Evolutionary conservation across 1,140 invertebrate genomes (phyloP), one percentile per base, ranked within the genome.

Genomic region (Cherax destructor): DNA sequence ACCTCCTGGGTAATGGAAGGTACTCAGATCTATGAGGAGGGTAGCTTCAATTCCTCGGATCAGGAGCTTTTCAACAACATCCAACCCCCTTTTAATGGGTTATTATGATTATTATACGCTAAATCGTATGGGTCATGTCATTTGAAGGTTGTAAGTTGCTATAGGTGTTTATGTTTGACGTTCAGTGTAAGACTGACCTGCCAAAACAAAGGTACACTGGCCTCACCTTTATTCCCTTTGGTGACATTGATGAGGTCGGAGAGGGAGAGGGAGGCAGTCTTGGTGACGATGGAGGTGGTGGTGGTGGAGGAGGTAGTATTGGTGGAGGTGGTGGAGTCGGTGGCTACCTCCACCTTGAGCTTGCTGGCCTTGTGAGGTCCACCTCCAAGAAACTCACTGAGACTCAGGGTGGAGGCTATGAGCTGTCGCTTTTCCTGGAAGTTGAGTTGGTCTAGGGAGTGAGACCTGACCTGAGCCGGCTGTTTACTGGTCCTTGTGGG

Each of bases 351-450:
- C 24, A 49, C 59, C 83, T 85, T 88, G n/a, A 88, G 56, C 56
- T 88, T 88, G 50, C 86, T 76, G 10, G 50, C n/a, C 50, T 88
- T 78, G 76, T 52, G n/a, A 52, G 79, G 79, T 21, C n/a, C 69
- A 10, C n/a, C 69, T 21, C 86, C 80, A 6, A 92, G 50, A 94
- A 98, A 97, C 94, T 98, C 97, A 84, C 97, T 97, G 56, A 98
- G 95, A 74, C 97, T n/a, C 93, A 98, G 94, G 52, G 97, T 97
- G 78, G 97, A 98, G 9, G 97, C 97, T 88, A 98, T 98, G 92
- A 98, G 95, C 95, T 98, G 97, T 91, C 97, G 95, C 94, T 98
- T 98, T 95, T 98, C 97, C 94, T 98, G 97, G 94, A 98, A 98
- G 95, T 98, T 98, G 50, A 98, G 95, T 78, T 97, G 97, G 95